Base-by-base conservation (phyloP, 2,888 invertebrate genomes). In the Apeira syringaria region DNA sequence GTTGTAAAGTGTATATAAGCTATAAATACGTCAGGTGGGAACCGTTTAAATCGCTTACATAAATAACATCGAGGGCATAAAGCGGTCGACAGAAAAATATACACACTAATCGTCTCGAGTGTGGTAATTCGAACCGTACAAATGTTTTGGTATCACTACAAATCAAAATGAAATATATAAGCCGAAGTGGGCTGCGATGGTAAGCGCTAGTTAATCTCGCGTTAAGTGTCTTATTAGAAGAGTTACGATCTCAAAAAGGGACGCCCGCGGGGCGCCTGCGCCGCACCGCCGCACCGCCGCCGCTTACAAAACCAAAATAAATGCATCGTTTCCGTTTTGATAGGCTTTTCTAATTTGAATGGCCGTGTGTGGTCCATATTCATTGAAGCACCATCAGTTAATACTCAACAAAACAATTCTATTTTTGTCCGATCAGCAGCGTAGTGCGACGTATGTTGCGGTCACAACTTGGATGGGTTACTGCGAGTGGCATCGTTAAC, bases 311-410 rank as follows among this genome's bases (percentile, higher is more conserved):
- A 67, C 70, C 64, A 69, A 68, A 78, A 82, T 80, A 78, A 79
- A 86, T 85, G 78, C 75, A 71, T 74, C 75, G 73, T 86, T 86
- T 86, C 84, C 82, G 80, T 81, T 82, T 78, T 76, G 77, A 74
- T 65, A 61, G 75, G 75, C 65, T 82, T 83, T 85, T 80, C 78
- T 81, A 81, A 86, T 84, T 85, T 73, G 69, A 76, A 74, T 73
- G 67, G 48, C 66, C 68, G 80, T 81, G 86, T 86, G 86, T 84
- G 86, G 86, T 85, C 87, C 68, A 59, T 64, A 71, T 74, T 71
- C 69, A 63, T 64, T 62, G 66, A 65, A 61, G 66, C 68, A 69
- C 74, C 68, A 75, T 74, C 72, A 74, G 70, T 67, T 71, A 73
- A 77, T 75, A 76, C 63, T 63, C 62, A 61, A 60, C 66, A 56